Conservation (phyloP, 2,888 invertebrate genomes). For the Homarus gammarus region DNA sequence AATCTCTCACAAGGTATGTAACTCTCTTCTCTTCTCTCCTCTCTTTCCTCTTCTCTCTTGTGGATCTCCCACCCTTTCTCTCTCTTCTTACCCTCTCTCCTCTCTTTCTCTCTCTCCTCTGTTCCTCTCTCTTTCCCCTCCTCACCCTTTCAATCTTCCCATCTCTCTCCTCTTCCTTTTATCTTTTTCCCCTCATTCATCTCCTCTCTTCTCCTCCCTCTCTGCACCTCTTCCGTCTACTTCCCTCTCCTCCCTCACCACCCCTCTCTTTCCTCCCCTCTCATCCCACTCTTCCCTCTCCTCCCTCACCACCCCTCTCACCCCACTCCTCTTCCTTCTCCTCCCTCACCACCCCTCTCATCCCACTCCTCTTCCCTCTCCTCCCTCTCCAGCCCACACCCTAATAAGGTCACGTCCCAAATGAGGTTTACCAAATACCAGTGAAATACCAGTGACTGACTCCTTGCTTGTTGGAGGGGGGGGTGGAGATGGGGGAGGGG, state of each 20-base stretch:
- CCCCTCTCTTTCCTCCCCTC: neutral
- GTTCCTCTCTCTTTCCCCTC: neutral
- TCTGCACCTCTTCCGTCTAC: neutral
- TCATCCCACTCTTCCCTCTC: neutral
- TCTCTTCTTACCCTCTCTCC: neutral
- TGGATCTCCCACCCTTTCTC: no score
- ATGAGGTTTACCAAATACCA: no score
- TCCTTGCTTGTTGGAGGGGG: no score
- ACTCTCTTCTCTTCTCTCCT: no score
- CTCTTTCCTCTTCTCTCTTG: no score
- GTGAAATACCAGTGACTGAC: no score
- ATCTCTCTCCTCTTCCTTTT: neutral
- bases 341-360: neutral
- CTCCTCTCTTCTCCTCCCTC: neutral
- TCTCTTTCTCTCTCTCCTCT: neutral
- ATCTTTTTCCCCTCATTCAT: neutral
- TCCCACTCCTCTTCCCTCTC: neutral
- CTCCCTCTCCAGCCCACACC: neutral
- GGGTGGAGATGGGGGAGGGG: neutral
- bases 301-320: neutral
- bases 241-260: neutral
- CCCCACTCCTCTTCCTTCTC: neutral
- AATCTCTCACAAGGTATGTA: no score
- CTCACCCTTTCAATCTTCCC: conserved; percentile 2
- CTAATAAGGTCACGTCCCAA: no score